A percentile compares a stretch with the other conserved stretches of the same genome.
phyloP scores from a whole-genome alignment of 2,797 vertebrate species.

The Chaetophractus vellerosus region DNA sequence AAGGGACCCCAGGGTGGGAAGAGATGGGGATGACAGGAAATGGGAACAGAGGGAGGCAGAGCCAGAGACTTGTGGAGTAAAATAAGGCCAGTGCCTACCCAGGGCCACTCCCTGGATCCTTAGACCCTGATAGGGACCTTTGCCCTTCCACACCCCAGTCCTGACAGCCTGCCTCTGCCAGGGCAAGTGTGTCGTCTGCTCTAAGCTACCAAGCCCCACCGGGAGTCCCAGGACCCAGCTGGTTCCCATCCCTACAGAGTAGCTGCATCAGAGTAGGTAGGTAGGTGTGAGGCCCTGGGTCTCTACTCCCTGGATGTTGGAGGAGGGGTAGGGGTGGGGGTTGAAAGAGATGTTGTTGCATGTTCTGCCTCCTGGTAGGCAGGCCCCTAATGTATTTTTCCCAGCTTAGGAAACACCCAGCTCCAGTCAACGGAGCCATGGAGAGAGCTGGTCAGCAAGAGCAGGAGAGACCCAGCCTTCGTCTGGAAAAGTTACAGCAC shows the following conservation, averaged over 20 bases:
- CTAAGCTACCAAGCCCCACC: slow-evolving; percentile 45
- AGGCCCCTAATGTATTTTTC: slow-evolving; percentile 48
- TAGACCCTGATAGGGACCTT: slow-evolving; percentile 71
- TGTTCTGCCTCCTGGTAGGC: background rate
- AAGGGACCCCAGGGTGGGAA: background rate
- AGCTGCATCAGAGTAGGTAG: slow-evolving; percentile 78
- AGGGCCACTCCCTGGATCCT: slow-evolving; percentile 73
- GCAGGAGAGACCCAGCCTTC: slow-evolving; percentile 36
- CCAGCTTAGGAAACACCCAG: slow-evolving; percentile 55
- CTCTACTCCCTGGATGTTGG: slow-evolving; percentile 2
- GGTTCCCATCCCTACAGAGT: slow-evolving; percentile 29
- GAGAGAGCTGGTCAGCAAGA: slow-evolving; percentile 2
- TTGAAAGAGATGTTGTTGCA: background rate
- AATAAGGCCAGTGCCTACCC: slow-evolving; percentile 22
- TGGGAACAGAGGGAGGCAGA: background rate
- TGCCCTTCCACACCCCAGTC: slow-evolving; percentile 77
- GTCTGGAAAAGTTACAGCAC: slow-evolving; percentile 80
- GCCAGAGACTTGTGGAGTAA: background rate
- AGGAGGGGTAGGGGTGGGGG: background rate
- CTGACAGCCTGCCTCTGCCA: slow-evolving; percentile 58
- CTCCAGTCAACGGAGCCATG: slow-evolving; percentile 67
- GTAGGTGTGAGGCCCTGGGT: slow-evolving; percentile 73
- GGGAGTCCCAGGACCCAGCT: slow-evolving; percentile 21
- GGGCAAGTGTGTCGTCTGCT: slow-evolving; percentile 51
- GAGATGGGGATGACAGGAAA: background rate